Base-by-base conservation (phyloP, 2,888 invertebrate genomes). In the Congeria kusceri region DNA sequence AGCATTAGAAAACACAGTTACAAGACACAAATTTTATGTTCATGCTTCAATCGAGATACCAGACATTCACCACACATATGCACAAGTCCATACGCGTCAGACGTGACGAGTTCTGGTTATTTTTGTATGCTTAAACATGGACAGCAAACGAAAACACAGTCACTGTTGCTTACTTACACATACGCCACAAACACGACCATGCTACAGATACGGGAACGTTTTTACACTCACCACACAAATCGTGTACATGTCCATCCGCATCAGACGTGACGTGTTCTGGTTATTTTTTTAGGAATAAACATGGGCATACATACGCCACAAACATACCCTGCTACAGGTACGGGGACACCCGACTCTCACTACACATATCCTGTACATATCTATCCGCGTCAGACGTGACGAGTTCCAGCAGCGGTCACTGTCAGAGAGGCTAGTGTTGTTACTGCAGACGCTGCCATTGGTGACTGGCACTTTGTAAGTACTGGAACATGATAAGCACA, bases 281-380 rank as follows among this genome's bases (percentile, higher is more conserved):
- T n/a, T n/a, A n/a, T n/a, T n/a, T n/a, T n/a, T n/a, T n/a, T n/a
- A n/a, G n/a, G n/a, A n/a, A n/a, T n/a, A n/a, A n/a, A n/a, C n/a
- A n/a, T n/a, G n/a, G n/a, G n/a, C n/a, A n/a, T n/a, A n/a, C n/a
- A n/a, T n/a, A n/a, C n/a, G n/a, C n/a, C n/a, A n/a, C n/a, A n/a
- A n/a, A n/a, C n/a, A n/a, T n/a, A n/a, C n/a, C n/a, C n/a, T n/a
- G n/a, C n/a, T n/a, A n/a, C n/a, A n/a, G n/a, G n/a, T n/a, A n/a
- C n/a, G n/a, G n/a, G n/a, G n/a, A n/a, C n/a, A n/a, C n/a, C n/a
- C n/a, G n/a, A n/a, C n/a, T n/a, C n/a, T n/a, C n/a, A n/a, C n/a
- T n/a, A n/a, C n/a, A n/a, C n/a, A n/a, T n/a, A n/a, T n/a, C n/a
- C 97, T 94, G 92, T 98, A 98, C 78, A 96, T 95, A 86, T 96